A percentile compares a stretch with the other conserved stretches of the same genome.
Conservation (phyloP, 2,888 invertebrate species). For the Drosophila anceps region DNA sequence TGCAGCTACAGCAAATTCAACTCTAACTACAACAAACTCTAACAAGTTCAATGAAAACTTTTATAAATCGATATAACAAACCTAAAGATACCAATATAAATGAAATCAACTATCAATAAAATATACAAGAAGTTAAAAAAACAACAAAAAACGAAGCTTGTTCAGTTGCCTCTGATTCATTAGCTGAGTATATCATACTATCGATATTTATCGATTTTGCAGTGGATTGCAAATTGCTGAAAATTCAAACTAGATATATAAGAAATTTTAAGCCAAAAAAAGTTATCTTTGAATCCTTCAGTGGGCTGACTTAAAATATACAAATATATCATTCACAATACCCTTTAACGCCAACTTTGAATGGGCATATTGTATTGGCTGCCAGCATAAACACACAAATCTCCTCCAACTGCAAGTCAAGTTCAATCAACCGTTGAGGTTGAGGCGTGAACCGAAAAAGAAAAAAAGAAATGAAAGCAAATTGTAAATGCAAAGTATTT, state of each 20-base stretch:
- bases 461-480: conserved; percentile 64
- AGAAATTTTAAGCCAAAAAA: background rate
- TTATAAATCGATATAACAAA: no score
- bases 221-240: background rate
- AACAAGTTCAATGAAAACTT: no score
- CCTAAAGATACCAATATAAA: no score
- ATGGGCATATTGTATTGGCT: background rate
- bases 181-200: background rate
- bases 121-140: background rate
- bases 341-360: background rate
- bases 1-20: no score
- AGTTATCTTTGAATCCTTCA: background rate
- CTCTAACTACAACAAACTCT: no score
- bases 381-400: background rate
- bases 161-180: no score
- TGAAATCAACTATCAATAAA: no score
- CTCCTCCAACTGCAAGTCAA: conserved; percentile 38
- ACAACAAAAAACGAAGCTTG: background rate
- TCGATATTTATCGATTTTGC: background rate
- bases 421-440: conserved; percentile 77
- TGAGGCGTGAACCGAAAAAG: conserved; percentile 74
- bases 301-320: background rate
- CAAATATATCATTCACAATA: background rate
- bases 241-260: background rate
- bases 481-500: conserved; percentile 69